Evolutionary conservation across 2,113 vertebrate species (phyloP).

Genomic region (Sisor rabdophorus): DNA sequence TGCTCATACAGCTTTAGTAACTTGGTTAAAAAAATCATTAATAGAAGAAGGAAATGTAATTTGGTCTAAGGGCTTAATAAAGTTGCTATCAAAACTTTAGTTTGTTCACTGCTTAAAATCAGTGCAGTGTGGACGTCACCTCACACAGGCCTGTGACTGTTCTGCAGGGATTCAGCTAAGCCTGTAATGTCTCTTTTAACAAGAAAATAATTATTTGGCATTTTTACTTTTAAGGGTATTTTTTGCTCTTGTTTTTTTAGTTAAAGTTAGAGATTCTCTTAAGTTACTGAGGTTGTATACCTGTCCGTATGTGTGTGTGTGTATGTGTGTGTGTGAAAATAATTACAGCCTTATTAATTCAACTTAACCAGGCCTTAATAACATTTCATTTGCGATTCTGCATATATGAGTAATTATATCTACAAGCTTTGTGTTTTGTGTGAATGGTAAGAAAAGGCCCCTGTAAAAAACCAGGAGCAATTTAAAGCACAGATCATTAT

Average conservation of each 20-base stretch:
- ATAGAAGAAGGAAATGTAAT: constrained; percentile 46
- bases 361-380: no score
- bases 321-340: neutral
- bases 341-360: no score
- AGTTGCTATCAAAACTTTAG: constrained; percentile 37
- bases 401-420: no score
- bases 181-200: no score
- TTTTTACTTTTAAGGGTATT: no score
- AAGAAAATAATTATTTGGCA: no score
- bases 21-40: constrained; percentile 50
- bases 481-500: constrained; percentile 2
- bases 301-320: neutral
- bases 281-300: neutral
- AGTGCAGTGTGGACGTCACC: constrained; percentile 34
- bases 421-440: no score
- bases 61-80: constrained; percentile 46
- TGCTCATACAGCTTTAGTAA: constrained; percentile 28
- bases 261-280: no score
- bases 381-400: no score
- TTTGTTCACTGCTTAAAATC: constrained; percentile 23
- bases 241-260: no score
- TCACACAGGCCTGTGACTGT: constrained; percentile 18
- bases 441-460: no score
- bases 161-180: constrained; percentile 14
- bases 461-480: no score